phyloP scores from a whole-genome alignment of 1,140 invertebrate species.

The Whitmania pigra region DNA sequence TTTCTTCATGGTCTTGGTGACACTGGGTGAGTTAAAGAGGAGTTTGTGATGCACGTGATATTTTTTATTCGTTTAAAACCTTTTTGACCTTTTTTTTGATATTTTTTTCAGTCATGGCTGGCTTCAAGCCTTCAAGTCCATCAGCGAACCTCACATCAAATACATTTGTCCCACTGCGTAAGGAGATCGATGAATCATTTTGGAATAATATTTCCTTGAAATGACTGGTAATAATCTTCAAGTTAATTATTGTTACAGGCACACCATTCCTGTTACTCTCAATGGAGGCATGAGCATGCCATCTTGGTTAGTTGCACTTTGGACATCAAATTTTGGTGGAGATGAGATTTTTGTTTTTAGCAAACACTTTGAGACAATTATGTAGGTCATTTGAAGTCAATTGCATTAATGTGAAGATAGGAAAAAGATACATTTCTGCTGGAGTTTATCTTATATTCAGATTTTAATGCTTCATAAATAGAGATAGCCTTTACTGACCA shows the following conservation, averaged over 20 bases:
- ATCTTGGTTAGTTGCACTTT: slow-evolving; percentile 56
- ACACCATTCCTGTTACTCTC: slow-evolving; percentile 76
- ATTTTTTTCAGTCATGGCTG: slow-evolving; percentile 68
- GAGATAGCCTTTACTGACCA: too few relatives aligned
- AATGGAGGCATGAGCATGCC: slow-evolving; percentile 87
- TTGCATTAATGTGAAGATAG: too few relatives aligned
- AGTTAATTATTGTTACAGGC: slow-evolving; percentile 44
- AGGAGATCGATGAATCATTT: slow-evolving; percentile 35
- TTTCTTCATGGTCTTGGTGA: slow-evolving; percentile 52
- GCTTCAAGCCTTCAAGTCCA: slow-evolving; percentile 65
- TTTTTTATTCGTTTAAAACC: not conserved
- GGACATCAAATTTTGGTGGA: not conserved
- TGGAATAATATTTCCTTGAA: not conserved
- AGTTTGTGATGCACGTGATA: not conserved
- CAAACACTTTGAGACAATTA: too few relatives aligned
- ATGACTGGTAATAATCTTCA: not conserved
- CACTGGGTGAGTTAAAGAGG: slow-evolving; percentile 42
- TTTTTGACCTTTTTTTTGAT: not conserved
- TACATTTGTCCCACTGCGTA: slow-evolving; percentile 85
- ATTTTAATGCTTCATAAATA: too few relatives aligned
- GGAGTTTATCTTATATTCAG: too few relatives aligned
- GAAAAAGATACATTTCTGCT: too few relatives aligned
- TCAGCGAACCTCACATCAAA: slow-evolving; percentile 70
- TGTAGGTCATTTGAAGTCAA: too few relatives aligned
- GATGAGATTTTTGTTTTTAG: not conserved